phyloP scores from a whole-genome alignment of 2,113 vertebrate genomes.

The Eira barbara region DNA sequence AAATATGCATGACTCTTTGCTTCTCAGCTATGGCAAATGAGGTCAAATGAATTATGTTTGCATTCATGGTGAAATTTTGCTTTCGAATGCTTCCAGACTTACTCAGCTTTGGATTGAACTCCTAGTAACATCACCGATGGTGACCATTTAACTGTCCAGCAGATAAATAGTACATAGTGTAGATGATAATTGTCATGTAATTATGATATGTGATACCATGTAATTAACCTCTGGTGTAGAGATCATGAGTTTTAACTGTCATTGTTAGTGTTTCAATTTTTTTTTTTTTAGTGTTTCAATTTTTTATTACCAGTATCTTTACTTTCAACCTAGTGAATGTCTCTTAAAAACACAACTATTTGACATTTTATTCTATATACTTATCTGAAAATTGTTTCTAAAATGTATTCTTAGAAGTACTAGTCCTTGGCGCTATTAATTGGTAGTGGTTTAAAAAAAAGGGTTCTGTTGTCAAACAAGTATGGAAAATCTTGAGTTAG shows the following conservation, averaged over 20 bases:
- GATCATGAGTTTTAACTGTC: neutral
- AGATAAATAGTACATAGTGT: neutral
- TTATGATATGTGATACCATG: neutral
- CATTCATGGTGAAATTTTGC: neutral
- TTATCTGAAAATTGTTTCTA: neutral
- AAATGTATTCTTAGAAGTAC: neutral
- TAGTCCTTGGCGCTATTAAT: neutral
- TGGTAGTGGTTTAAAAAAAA: neutral
- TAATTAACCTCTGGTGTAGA: neutral
- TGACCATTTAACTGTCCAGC: neutral
- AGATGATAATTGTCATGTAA: neutral
- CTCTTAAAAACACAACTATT: neutral
- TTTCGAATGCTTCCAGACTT: neutral
- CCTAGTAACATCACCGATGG: neutral
- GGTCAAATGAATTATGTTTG: neutral
- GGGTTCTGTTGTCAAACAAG: neutral
- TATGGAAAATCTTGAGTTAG: neutral
- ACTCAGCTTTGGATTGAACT: neutral
- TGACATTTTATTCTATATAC: neutral
- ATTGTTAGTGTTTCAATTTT: neutral
- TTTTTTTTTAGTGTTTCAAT: slow-evolving; percentile 3
- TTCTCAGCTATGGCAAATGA: neutral
- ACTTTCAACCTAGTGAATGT: neutral
- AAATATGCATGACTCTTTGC: neutral
- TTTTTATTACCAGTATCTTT: neutral